Base-by-base conservation (phyloP, 2,113 vertebrate genomes). In the Microcebus jonahi region DNA sequence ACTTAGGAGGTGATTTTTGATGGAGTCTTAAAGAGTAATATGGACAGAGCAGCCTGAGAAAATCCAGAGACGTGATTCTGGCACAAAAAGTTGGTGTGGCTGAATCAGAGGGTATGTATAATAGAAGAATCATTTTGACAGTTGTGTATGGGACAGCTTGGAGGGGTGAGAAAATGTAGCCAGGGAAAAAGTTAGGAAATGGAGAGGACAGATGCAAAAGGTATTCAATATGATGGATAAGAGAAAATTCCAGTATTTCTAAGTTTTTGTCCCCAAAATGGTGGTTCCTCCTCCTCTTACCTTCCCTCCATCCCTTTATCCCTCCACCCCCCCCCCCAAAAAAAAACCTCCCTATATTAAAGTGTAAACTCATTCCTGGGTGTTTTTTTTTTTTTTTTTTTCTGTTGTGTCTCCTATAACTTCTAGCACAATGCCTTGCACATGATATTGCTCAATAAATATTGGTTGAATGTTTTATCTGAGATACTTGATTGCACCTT, bases 391-490 rank as follows among this genome's bases (percentile, higher is more conserved):
- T 39, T 39, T 39, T 39, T 39, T 39, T 39, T 39, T 39, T 39
- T 95, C 67, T 53, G 25, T 63, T 70, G 20, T 48, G n/a, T 91
- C 29, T 34, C 42, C 50, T 90, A 5, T 68, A 70, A 79, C 7
- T 63, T 76, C 36, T 42, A 80, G 25, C 10, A 42, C 34, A 91
- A 71, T 82, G 53, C 25, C 73, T 82, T 91, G 45, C 9, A n/a
- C 29, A 36, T 89, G 53, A 50, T 63, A 63, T 39, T 84, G 53
- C 18, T 96, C 61, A 45, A 68, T 96, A 95, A 87, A 83, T 90
- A 79, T 59, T 86, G 75, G 29, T 90, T 84, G 42, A 70, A 39
- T 92, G 17, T 93, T 96, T 96, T 77, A 93, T 82, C 80, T 82
- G 45, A 80, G 29, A 29, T 59, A 61, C 39, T 91, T 85, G 29